Base-by-base conservation (phyloP, 2,113 vertebrate genomes). In the Opisthocomus hoazin region DNA sequence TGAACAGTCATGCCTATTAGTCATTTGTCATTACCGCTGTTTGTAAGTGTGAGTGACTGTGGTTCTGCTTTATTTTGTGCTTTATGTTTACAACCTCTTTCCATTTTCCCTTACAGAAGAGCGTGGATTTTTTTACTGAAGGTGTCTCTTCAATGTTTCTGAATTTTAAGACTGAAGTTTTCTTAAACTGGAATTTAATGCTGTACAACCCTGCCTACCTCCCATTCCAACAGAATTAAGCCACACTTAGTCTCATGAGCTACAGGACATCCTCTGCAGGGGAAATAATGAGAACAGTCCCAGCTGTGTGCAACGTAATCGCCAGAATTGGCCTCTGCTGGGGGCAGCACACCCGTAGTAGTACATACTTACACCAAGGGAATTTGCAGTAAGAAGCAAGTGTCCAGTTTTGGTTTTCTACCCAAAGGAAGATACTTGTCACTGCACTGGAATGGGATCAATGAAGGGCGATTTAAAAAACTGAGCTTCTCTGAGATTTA, bases 41-140 rank as follows among this genome's bases (percentile, higher is more conserved):
- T 91, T 84, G 56, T 77, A 82, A 91, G 58, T 48, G 89, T 86
- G 57, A 74, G 46, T 68, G 74, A 89, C 69, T 82, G 4, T 46
- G 27, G 91, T 78, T 95, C 45, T 96, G 48, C 74, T 94, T 74
- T 57, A 77, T 70, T 84, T 77, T 73, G 46, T 74, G 54, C 39
- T 82, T 81, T 79, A 66, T 79, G 73, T 87, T 89, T 81, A 61
- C 30, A 94, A 15, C 7, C 10, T 32, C 41, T 82, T 87, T 53
- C 45, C 46, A 23, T 48, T 61, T 46, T 90, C 3, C 36, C 18
- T 66, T 75, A 37, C 18, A 77, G 63, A 84, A 82, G 2, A 71
- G 3, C 15, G 13, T 13, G 12, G 66, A 36, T 50, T 58, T 39
- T 34, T 85, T 13, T 29, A 68, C 6, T 0, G 3, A 71, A 3